phyloP scores from a whole-genome alignment of 2,888 invertebrate genomes.

The Apotomis capreana region DNA sequence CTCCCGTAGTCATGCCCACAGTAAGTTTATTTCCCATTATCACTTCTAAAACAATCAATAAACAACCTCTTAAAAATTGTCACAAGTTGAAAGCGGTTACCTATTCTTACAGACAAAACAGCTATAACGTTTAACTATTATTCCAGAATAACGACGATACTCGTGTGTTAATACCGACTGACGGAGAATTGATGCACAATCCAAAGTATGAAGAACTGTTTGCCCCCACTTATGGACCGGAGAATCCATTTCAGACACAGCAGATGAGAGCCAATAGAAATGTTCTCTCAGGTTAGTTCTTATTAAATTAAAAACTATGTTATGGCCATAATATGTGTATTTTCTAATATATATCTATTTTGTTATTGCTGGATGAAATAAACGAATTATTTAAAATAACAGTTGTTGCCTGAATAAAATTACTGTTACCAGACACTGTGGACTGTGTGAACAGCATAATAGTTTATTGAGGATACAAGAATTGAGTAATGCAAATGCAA shows the following conservation, averaged over 20 bases:
- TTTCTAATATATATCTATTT: too few species aligned
- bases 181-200: conserved; percentile 94
- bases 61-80: conserved; percentile 2
- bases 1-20: conserved; percentile 92
- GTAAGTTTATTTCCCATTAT: conserved; percentile 72
- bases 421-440: too few species aligned
- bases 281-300: conserved; percentile 87
- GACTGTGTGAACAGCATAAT: too few species aligned
- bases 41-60: neutral
- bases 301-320: neutral
- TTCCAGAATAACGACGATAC: conserved; percentile 88
- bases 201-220: conserved; percentile 97
- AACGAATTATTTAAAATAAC: too few species aligned
- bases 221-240: conserved; percentile 95
- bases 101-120: neutral
- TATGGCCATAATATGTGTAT: too few species aligned
- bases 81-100: neutral
- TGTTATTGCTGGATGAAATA: too few species aligned
- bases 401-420: too few species aligned
- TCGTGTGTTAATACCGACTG: conserved; percentile 89
- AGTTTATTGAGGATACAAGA: too few species aligned
- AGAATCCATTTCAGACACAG: conserved; percentile 95
- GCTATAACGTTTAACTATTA: neutral
- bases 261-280: conserved; percentile 95
- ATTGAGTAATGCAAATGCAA: too few species aligned